A percentile compares a stretch with the other conserved stretches of the same genome.
phyloP scores from a whole-genome alignment of 2,113 vertebrate species.

The Pteruthius melanotis region DNA sequence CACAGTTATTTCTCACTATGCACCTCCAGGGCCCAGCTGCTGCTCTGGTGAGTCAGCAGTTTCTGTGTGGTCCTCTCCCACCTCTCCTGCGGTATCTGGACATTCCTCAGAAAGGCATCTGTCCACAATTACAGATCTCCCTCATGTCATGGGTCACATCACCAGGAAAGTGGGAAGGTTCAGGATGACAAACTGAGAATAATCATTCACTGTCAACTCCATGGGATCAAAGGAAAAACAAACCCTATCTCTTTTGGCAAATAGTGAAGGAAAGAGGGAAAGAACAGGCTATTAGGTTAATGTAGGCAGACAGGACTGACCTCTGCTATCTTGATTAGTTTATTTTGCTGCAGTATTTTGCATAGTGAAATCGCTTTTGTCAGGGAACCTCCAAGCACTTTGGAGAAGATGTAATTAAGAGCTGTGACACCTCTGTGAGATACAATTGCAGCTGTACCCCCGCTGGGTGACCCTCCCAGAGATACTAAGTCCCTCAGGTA shows the following conservation, averaged over 20 bases:
- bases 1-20: background rate
- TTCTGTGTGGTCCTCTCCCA: slow-evolving; percentile 43
- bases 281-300: background rate
- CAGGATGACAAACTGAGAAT: slow-evolving; percentile 27
- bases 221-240: slow-evolving; percentile 29
- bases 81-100: background rate
- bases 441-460: rapidly evolving
- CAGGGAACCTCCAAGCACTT: background rate
- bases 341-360: background rate
- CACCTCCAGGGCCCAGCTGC: background rate
- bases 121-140: background rate
- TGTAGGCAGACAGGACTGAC: background rate
- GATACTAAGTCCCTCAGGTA: background rate
- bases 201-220: slow-evolving; percentile 21
- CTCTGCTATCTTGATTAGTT: background rate
- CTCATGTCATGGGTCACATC: slow-evolving; percentile 36
- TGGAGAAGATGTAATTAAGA: background rate
- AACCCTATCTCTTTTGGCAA: slow-evolving; percentile 20
- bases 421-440: background rate
- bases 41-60: background rate
- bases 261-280: slow-evolving; percentile 9
- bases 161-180: slow-evolving; percentile 14
- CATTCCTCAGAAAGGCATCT: slow-evolving; percentile 33
- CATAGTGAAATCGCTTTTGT: background rate
- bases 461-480: background rate